phyloP scores from a whole-genome alignment of 2,888 invertebrate genomes.

The Hermodice carunculata region DNA sequence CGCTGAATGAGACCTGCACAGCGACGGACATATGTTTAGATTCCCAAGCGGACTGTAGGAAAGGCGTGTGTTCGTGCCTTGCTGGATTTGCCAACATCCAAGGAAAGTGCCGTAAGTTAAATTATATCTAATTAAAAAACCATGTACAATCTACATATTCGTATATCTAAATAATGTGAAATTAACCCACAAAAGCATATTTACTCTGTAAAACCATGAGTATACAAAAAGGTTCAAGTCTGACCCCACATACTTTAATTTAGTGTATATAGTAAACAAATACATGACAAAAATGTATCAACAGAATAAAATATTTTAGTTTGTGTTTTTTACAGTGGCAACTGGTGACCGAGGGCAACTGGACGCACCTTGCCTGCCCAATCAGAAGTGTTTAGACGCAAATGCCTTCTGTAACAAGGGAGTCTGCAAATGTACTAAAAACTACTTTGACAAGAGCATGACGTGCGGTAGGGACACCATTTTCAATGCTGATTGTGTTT shows the following conservation, averaged over 20 bases:
- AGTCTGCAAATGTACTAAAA: slow-evolving; percentile 4
- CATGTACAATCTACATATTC: no score
- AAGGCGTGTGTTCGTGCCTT: slow-evolving; percentile 25
- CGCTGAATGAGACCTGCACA: slow-evolving; percentile 16
- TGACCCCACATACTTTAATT: no score
- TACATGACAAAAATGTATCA: no score
- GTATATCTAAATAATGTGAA: no score
- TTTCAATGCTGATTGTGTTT: no score
- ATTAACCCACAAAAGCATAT: no score
- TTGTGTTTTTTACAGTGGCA: no score
- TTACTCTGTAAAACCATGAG: no score
- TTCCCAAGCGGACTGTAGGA: slow-evolving; percentile 7
- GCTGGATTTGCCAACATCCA: slow-evolving; percentile 3
- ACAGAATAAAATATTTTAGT: no score
- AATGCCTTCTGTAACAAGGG: slow-evolving; percentile 12
- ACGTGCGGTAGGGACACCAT: slow-evolving; percentile 10
- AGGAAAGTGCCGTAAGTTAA: slow-evolving; percentile 10
- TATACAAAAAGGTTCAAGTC: no score
- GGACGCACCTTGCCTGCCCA: slow-evolving; percentile 7
- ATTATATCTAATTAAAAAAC: no score
- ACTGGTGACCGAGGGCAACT: slow-evolving; percentile 6
- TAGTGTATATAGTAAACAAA: no score
- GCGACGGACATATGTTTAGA: slow-evolving; percentile 18
- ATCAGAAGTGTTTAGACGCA: background rate
- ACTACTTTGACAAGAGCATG: slow-evolving; percentile 9